These are phyloP conservation scores for Myotis planiceps DNA, from an alignment of 2,797 vertebrate species.

Conservation along the genomic window DNA sequence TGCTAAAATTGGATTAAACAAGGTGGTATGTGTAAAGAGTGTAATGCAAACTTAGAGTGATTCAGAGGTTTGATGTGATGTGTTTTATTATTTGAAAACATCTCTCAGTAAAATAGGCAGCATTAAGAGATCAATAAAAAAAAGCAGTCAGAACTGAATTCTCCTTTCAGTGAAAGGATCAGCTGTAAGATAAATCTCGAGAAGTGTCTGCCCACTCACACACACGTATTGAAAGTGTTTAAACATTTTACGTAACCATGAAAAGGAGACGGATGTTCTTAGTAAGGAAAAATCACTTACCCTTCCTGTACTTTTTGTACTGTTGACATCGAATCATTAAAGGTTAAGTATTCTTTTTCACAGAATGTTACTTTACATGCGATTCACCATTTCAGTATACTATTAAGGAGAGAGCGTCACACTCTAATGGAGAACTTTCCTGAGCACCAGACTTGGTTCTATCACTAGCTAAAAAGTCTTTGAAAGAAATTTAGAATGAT, in stretches of 20 bases:
- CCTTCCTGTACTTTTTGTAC: neutral
- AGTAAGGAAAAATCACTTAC: neutral
- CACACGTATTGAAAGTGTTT: neutral
- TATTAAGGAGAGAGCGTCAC: neutral
- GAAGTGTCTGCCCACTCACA: neutral
- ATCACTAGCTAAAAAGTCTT: neutral
- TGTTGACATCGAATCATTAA: neutral
- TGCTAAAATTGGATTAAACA: neutral
- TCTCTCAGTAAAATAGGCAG: neutral
- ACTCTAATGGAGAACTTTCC: neutral
- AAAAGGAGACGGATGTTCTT: neutral
- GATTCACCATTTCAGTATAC: neutral
- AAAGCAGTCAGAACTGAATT: constrained; percentile 8
- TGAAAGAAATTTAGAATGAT: neutral
- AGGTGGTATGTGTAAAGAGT: neutral
- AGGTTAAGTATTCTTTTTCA: neutral
- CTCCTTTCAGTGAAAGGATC: neutral
- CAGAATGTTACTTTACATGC: neutral
- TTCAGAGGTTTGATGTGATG: neutral
- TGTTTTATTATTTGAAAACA: constrained; percentile 15
- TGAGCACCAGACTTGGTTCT: neutral
- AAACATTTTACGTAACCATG: neutral
- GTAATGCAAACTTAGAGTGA: neutral
- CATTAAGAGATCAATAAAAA: neutral
- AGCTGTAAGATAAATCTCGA: neutral